Evolutionary conservation across 2,888 invertebrate genomes (phyloP).

Genomic region (Chalcis sispes): DNA sequence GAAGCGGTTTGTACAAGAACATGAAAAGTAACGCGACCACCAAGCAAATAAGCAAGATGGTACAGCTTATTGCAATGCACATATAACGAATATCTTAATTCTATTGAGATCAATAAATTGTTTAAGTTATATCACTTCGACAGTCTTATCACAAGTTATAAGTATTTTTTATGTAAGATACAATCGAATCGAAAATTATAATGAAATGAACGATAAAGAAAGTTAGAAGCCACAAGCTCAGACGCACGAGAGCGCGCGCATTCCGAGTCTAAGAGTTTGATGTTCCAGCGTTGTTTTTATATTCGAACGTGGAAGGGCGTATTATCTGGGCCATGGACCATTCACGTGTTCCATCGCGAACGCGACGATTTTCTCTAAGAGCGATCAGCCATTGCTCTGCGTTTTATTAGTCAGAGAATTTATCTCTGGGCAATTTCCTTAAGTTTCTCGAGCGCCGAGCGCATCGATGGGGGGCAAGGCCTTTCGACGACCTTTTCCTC

Average conservation of each 20-base stretch:
- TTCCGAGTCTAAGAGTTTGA: slow-evolving; percentile 65
- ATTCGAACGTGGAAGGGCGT: slow-evolving; percentile 70
- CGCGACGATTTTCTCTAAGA: neutral
- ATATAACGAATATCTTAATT: slow-evolving; percentile 24
- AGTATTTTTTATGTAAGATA: no score
- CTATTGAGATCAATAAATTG: slow-evolving; percentile 29
- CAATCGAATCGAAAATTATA: no score
- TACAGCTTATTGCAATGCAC: slow-evolving; percentile 49
- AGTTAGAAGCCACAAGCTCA: neutral
- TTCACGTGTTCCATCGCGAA: slow-evolving; percentile 39
- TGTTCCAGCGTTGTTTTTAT: slow-evolving; percentile 68
- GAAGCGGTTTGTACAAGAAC: slow-evolving; percentile 62
- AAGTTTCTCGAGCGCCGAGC: slow-evolving; percentile 18
- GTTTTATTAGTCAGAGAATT: slow-evolving; percentile 53
- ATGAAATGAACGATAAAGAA: neutral
- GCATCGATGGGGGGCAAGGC: slow-evolving; percentile 66
- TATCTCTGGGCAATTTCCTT: slow-evolving; percentile 62
- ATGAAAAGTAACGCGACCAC: slow-evolving; percentile 34
- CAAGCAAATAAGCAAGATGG: slow-evolving; percentile 31
- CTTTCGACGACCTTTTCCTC: slow-evolving; percentile 14
- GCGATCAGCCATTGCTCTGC: slow-evolving; percentile 23
- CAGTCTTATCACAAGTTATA: no score
- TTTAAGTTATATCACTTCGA: neutral
- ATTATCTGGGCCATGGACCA: slow-evolving; percentile 74
- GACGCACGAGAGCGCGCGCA: slow-evolving; percentile 11